Evolutionary conservation across 2,113 vertebrate species (phyloP).

Genomic region (Melanotaenia duboulayi): DNA sequence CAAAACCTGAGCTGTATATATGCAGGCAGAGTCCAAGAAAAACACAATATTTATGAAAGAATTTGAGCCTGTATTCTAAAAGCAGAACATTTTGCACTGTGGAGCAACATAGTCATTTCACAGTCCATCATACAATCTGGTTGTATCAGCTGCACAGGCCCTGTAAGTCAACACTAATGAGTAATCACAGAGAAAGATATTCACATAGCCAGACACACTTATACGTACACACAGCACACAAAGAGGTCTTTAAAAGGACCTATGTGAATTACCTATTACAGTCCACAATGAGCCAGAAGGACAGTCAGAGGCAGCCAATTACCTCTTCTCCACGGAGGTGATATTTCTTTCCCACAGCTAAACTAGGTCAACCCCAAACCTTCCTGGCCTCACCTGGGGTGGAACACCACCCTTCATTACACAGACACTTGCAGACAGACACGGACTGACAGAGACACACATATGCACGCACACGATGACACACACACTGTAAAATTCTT

Average conservation of each 20-base stretch:
- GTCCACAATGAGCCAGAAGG: slow-evolving; percentile 76
- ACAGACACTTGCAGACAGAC: slow-evolving; percentile 51
- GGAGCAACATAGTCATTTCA: neutral
- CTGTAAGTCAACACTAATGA: slow-evolving; percentile 13
- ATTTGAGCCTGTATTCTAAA: neutral
- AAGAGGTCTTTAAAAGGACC: slow-evolving; percentile 69
- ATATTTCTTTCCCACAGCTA: slow-evolving; percentile 80
- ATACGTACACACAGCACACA: slow-evolving; percentile 16
- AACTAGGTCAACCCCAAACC: slow-evolving; percentile 81
- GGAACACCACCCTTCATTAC: slow-evolving; percentile 74
- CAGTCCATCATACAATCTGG: neutral
- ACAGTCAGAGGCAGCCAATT: slow-evolving; percentile 80
- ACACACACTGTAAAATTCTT: slow-evolving; percentile 56
- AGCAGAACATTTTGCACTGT: neutral
- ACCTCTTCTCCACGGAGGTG: slow-evolving; percentile 75
- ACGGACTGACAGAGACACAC: slow-evolving; percentile 30
- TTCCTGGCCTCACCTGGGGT: slow-evolving; percentile 74
- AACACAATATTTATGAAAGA: too few species aligned
- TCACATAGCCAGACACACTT: slow-evolving; percentile 16
- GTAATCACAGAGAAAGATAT: slow-evolving; percentile 13
- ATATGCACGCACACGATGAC: slow-evolving; percentile 44
- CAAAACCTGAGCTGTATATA: too few species aligned
- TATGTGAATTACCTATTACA: slow-evolving; percentile 77
- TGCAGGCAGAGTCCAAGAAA: too few species aligned
- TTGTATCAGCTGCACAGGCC: slow-evolving; percentile 8